phyloP scores from a whole-genome alignment of 2,888 invertebrate genomes.

The Antheraea yamamai region DNA sequence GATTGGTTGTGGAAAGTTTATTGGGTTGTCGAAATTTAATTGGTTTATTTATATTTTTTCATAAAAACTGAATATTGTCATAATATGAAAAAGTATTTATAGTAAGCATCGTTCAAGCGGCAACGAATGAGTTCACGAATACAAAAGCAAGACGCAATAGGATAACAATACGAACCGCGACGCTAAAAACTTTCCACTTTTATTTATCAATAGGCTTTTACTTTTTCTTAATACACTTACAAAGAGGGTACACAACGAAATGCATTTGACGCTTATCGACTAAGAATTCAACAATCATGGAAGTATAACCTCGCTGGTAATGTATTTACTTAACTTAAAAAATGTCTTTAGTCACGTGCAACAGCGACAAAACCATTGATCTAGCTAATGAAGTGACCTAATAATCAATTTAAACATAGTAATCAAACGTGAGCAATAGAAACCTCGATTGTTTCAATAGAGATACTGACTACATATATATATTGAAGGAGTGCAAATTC shows the following conservation, averaged over 20 bases:
- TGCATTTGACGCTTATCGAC: background rate
- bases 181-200: background rate
- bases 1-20: no score
- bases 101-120: background rate
- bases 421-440: background rate
- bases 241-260: background rate
- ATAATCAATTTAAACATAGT: background rate
- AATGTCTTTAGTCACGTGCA: background rate
- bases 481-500: no score
- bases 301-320: background rate
- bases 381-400: background rate
- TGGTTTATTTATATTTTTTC: background rate
- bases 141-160: background rate
- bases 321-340: background rate
- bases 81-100: background rate
- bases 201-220: background rate
- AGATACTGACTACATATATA: background rate
- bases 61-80: background rate
- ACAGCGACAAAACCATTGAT: background rate
- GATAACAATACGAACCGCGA: background rate
- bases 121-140: constrained; percentile 9
- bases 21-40: no score
- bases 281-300: background rate
- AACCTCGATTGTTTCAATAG: background rate
- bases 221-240: background rate